Evolutionary conservation across 2,888 invertebrate genomes (phyloP).

Genomic region (Sarcophaga subvicina): DNA sequence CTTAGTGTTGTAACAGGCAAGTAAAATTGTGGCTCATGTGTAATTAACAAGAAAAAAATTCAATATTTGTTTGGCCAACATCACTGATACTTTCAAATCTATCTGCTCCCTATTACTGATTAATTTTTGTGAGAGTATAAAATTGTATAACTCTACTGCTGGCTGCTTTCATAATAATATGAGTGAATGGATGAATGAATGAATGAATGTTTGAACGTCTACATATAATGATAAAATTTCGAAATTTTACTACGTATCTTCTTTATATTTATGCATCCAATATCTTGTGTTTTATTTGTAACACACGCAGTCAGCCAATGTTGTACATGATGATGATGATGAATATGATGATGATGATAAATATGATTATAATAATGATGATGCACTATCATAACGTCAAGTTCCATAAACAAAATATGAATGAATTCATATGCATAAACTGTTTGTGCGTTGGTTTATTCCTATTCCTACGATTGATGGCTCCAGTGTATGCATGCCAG

Average conservation of each 20-base stretch:
- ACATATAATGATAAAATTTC: not conserved
- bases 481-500: not conserved
- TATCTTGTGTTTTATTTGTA: not conserved
- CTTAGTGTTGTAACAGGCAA: no score
- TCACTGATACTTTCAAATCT: not conserved
- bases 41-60: no score
- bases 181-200: not conserved
- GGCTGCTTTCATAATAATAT: not conserved
- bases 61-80: no score
- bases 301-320: not conserved
- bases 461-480: not conserved
- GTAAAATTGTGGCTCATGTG: no score
- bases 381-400: not conserved
- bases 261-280: not conserved
- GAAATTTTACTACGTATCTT: not conserved
- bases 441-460: not conserved
- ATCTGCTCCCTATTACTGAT: not conserved
- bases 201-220: not conserved
- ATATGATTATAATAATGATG: not conserved
- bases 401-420: not conserved
- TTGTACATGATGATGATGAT: not conserved
- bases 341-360: not conserved
- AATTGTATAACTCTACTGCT: not conserved
- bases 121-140: not conserved
- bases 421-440: not conserved